phyloP scores from a whole-genome alignment of 2,113 vertebrate genomes.

The Sapajus apella region DNA sequence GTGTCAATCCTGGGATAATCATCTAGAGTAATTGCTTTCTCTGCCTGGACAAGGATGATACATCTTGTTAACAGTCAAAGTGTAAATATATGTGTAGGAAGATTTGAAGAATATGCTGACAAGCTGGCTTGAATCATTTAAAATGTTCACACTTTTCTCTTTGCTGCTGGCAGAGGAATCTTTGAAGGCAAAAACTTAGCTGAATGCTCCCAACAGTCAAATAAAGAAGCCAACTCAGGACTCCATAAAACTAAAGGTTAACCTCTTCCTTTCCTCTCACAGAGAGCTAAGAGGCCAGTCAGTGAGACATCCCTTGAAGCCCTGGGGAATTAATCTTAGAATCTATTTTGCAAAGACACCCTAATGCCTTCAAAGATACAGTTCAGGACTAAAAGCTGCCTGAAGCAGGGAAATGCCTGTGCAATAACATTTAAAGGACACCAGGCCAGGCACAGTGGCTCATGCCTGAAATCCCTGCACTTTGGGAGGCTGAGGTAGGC shows the following conservation, averaged over 20 bases:
- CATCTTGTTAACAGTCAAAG: not conserved
- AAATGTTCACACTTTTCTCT: not conserved
- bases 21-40: not conserved
- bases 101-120: not conserved
- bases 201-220: not conserved
- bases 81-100: not conserved
- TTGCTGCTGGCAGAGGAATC: not conserved
- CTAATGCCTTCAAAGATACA: not conserved
- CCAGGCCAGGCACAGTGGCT: fast-evolving
- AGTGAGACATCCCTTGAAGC: not conserved
- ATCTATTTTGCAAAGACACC: not conserved
- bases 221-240: not conserved
- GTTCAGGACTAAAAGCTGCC: not conserved
- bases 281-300: not conserved
- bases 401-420: no score
- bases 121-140: not conserved
- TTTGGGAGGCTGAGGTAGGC: no score
- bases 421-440: not conserved
- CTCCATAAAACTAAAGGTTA: not conserved
- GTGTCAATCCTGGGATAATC: not conserved
- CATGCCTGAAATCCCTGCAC: no score
- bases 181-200: conserved; percentile 13
- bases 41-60: not conserved
- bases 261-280: not conserved
- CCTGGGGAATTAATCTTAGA: not conserved